Evolutionary conservation across 2,797 vertebrate species (phyloP).

Genomic region (Hoplostethus atlanticus): DNA sequence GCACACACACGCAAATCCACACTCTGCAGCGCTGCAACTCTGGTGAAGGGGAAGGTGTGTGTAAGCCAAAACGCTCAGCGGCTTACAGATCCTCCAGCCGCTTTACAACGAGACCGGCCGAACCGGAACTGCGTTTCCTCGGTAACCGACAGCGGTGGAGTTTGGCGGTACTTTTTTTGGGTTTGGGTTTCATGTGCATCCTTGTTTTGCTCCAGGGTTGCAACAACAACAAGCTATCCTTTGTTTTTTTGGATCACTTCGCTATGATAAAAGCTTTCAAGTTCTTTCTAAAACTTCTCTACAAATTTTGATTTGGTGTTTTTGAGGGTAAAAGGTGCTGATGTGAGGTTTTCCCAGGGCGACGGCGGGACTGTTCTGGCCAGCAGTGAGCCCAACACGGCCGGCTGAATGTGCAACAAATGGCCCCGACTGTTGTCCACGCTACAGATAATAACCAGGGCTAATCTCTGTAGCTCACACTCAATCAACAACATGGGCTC

Average conservation of each 20-base stretch:
- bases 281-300: too few species aligned
- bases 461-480: constrained; percentile 69
- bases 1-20: background rate
- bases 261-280: too few species aligned
- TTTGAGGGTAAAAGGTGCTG: too few species aligned
- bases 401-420: background rate
- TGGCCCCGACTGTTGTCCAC: constrained; percentile 23
- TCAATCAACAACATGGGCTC: constrained; percentile 25
- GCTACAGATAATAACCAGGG: constrained; percentile 55
- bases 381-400: background rate
- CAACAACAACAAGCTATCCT: background rate
- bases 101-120: constrained; percentile 40
- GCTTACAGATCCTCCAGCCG: constrained; percentile 39
- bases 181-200: constrained; percentile 14
- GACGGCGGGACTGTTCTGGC: background rate
- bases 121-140: constrained; percentile 12
- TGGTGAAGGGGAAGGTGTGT: constrained; percentile 33
- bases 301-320: too few species aligned
- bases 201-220: background rate
- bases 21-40: constrained; percentile 2
- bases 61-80: constrained; percentile 40
- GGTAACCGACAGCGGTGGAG: background rate
- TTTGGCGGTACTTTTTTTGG: background rate
- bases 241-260: background rate
- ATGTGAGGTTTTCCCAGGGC: too few species aligned